phyloP scores from a whole-genome alignment of 2,797 vertebrate genomes.

The Anas georgica region DNA sequence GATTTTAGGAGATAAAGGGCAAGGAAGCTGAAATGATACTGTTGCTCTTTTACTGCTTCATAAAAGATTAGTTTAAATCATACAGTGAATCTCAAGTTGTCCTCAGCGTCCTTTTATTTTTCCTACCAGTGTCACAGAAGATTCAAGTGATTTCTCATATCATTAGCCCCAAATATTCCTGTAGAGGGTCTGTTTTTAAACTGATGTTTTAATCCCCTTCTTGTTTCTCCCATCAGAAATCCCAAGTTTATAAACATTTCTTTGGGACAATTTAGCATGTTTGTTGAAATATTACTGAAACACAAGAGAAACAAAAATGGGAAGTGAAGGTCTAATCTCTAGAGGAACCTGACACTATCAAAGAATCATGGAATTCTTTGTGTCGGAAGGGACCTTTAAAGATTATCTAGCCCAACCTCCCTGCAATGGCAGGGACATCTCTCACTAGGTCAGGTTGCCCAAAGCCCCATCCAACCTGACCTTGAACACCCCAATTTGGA shows the following conservation, averaged over 20 bases:
- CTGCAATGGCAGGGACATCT: no score
- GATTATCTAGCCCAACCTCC: no score
- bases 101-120: background rate
- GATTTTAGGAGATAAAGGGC: background rate
- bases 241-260: background rate
- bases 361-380: no score
- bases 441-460: no score
- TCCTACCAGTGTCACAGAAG: background rate
- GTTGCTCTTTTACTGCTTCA: background rate
- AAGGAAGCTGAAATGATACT: background rate
- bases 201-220: background rate
- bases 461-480: no score
- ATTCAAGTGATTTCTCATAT: background rate
- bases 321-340: background rate
- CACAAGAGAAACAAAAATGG: background rate
- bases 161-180: background rate
- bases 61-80: background rate
- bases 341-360: background rate
- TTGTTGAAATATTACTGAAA: background rate
- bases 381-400: no score
- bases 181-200: background rate
- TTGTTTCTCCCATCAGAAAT: background rate
- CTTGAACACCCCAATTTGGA: no score
- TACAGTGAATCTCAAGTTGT: background rate
- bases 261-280: background rate